Percentiles rank a stretch among this genome's conserved stretches.
These are phyloP conservation scores for Varanus salvator DNA, from an alignment of 2,113 vertebrate genomes.

Conservation along the genomic window DNA sequence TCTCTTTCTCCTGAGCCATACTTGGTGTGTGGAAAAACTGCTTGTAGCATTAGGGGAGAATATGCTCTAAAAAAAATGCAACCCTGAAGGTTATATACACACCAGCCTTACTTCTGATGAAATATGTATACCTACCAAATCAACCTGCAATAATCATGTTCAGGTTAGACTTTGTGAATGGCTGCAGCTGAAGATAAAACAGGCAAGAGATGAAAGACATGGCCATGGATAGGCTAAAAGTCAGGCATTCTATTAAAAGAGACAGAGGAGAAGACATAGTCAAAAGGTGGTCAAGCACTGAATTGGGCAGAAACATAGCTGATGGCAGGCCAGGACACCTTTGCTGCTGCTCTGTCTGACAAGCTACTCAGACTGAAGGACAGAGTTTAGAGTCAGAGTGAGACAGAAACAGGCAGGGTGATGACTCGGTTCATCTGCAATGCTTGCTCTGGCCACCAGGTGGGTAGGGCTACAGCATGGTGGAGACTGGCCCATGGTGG, in stretches of 20 bases:
- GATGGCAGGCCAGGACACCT: neutral
- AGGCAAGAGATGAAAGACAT: too few species aligned
- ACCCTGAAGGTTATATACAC: too few species aligned
- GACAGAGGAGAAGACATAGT: neutral
- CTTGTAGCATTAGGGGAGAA: neutral
- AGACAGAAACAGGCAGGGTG: neutral
- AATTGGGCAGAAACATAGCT: neutral
- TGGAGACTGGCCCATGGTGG: neutral
- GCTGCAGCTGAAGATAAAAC: too few species aligned
- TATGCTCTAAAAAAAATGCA: too few species aligned
- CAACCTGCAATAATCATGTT: too few species aligned
- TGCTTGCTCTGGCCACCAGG: neutral
- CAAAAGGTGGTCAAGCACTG: neutral
- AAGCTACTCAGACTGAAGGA: neutral
- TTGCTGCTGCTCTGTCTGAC: neutral
- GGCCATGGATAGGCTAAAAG: too few species aligned
- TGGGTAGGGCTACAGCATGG: neutral
- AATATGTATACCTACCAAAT: too few species aligned
- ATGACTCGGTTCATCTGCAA: neutral
- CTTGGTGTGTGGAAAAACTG: neutral
- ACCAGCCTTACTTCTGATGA: too few species aligned
- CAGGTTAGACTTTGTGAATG: too few species aligned
- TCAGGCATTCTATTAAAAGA: too few species aligned
- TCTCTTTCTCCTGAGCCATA: neutral
- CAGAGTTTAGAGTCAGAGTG: neutral